phyloP scores from a whole-genome alignment of 1,140 invertebrate species.

The Rhopalosiphum maidis region DNA sequence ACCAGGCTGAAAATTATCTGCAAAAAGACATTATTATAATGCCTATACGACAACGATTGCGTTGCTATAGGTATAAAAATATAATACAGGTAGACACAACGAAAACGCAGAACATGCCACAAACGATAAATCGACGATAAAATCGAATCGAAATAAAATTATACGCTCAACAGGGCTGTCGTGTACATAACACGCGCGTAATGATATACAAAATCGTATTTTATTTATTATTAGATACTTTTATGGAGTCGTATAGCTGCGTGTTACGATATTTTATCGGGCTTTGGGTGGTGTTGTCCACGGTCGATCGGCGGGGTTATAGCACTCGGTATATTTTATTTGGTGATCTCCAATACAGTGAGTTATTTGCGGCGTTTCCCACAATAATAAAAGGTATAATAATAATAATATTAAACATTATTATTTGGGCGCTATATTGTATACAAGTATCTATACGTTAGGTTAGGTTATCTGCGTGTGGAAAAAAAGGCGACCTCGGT shows the following conservation, averaged over 20 bases:
- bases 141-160: slow-evolving; percentile 5
- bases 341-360: not conserved
- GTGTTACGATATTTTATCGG: too few species aligned
- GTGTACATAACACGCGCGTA: not conserved
- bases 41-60: not conserved
- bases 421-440: not conserved
- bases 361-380: not conserved
- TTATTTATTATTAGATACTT: not conserved
- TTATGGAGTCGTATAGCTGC: too few species aligned
- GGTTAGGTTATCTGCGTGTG: not conserved
- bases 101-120: not conserved
- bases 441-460: not conserved
- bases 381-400: not conserved
- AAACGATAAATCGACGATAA: not conserved
- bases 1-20: not conserved
- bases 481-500: not conserved
- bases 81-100: not conserved
- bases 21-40: not conserved
- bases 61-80: not conserved
- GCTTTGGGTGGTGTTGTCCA: not conserved
- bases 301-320: not conserved
- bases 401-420: not conserved
- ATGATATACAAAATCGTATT: not conserved
- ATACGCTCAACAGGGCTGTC: not conserved
- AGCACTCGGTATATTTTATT: not conserved